Evolutionary conservation across 2,113 vertebrate species (phyloP).

Genomic region (Craseonycteris thonglongyai): DNA sequence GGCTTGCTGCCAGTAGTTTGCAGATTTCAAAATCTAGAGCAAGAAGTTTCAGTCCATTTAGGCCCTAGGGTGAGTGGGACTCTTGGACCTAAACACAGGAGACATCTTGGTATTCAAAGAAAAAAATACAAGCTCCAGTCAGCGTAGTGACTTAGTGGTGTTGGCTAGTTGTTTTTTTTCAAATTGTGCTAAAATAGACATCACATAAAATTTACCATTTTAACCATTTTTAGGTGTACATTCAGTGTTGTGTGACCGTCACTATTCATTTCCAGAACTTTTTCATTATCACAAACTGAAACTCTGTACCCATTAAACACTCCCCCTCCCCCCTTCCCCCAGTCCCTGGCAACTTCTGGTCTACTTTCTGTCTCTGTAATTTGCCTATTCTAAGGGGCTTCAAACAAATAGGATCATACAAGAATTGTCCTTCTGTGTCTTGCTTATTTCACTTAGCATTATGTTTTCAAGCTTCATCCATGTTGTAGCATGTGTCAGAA

Average conservation of each 20-base stretch:
- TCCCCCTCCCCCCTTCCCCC: no score
- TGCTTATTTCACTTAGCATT: background rate
- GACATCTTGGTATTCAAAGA: background rate
- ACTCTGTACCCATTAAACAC: background rate
- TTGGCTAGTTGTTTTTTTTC: background rate
- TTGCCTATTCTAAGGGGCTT: background rate
- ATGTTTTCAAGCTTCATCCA: background rate
- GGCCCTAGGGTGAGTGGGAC: background rate
- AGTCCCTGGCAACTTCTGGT: background rate
- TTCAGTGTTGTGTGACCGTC: background rate
- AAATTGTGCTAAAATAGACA: background rate
- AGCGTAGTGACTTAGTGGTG: background rate
- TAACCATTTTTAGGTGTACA: background rate
- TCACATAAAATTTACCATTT: background rate
- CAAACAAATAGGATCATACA: background rate
- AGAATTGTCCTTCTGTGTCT: background rate
- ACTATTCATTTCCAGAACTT: background rate
- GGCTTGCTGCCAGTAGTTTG: background rate
- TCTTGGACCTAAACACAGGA: background rate
- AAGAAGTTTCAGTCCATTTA: background rate
- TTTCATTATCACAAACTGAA: background rate
- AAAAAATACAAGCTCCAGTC: background rate
- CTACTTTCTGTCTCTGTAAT: background rate
- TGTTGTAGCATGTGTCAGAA: background rate
- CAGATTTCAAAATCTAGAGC: conserved; percentile 14